Evolutionary conservation across 2,113 vertebrate genomes (phyloP).

Genomic region (Danionella cerebrum): DNA sequence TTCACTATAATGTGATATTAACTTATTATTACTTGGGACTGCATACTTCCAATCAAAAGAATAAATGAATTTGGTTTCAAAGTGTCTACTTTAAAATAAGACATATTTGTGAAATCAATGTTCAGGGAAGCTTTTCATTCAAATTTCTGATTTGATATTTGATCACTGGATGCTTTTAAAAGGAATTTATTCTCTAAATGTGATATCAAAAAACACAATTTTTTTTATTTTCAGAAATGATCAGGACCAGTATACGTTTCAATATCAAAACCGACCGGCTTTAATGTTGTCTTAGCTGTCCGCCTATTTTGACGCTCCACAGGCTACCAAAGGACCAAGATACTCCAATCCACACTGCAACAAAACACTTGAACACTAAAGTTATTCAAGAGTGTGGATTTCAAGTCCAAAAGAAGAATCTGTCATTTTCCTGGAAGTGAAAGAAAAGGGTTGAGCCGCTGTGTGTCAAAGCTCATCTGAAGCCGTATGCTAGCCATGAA

Average conservation of each 20-base stretch:
- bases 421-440: conserved; percentile 2
- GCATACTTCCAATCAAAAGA: too few relatives aligned
- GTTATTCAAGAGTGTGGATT: conserved; percentile 1
- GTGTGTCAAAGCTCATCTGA: too few relatives aligned
- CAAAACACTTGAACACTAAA: neutral
- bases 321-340: neutral
- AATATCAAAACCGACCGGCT: neutral
- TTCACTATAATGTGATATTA: too few relatives aligned
- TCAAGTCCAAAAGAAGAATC: neutral
- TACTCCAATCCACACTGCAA: neutral
- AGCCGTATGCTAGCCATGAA: conserved; percentile 8
- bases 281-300: neutral
- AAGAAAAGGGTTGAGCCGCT: neutral
- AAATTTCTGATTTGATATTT: too few relatives aligned
- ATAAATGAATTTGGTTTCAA: too few relatives aligned
- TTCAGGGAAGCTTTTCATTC: too few relatives aligned
- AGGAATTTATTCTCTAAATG: too few relatives aligned
- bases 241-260: neutral
- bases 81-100: too few relatives aligned
- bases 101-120: too few relatives aligned
- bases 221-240: neutral
- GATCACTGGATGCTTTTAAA: too few relatives aligned
- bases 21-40: too few relatives aligned
- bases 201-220: neutral
- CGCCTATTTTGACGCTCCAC: neutral